Evolutionary conservation across 2,113 vertebrate genomes (phyloP).

Genomic region (Coturnix japonica): DNA sequence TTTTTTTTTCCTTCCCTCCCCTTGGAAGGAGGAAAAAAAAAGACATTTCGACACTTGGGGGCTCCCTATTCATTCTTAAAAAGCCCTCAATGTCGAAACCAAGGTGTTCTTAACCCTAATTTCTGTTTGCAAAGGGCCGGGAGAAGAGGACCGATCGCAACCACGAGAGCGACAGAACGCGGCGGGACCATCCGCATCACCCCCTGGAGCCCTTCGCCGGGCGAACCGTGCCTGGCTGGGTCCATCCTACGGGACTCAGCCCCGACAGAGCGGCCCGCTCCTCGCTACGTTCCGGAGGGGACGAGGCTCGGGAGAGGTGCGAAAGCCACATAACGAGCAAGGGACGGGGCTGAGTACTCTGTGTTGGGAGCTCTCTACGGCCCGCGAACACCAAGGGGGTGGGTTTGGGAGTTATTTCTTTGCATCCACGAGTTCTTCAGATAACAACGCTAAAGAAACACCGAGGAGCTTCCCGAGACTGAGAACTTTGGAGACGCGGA

Average conservation of each 20-base stretch:
- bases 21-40: not conserved
- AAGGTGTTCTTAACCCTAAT: conserved; percentile 47
- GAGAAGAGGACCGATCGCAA: not conserved
- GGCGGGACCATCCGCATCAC: no score
- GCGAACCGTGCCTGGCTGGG: not conserved
- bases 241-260: not conserved
- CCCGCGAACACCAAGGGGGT: not conserved
- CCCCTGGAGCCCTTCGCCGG: no score
- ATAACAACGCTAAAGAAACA: not conserved
- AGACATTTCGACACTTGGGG: conserved; percentile 35
- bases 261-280: rapidly evolving
- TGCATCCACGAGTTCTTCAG: not conserved
- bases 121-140: not conserved
- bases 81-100: conserved; percentile 4
- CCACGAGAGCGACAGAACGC: not conserved
- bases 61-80: conserved; percentile 38
- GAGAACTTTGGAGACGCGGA: not conserved
- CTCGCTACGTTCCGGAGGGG: not conserved
- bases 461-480: not conserved
- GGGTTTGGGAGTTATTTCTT: not conserved
- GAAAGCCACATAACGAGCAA: rapidly evolving
- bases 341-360: not conserved
- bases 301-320: not conserved
- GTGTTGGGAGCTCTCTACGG: not conserved
- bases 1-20: conserved; percentile 2